These are phyloP conservation scores for Sebastiscus albofasciatus DNA, from an alignment of 2,797 vertebrate species.

Conservation along the genomic window DNA sequence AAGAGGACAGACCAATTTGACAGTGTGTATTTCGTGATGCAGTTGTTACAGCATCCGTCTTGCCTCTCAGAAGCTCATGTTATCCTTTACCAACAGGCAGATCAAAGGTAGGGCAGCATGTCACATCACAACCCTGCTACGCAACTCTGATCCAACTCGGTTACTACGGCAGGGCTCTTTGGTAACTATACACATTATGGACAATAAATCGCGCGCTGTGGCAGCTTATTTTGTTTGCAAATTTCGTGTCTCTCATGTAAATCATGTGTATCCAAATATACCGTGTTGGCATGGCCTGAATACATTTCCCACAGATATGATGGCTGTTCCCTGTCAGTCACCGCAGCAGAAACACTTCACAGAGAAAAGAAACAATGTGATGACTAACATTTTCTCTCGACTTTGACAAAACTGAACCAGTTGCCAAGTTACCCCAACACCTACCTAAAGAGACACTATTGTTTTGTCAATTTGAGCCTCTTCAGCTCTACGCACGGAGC, in stretches of 20 bases:
- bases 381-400: neutral
- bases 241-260: slow-evolving; percentile 18
- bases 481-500: slow-evolving; percentile 1
- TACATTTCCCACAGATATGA: slow-evolving; percentile 6
- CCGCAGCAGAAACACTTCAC: neutral
- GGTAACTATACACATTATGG: neutral
- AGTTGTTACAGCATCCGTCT: neutral
- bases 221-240: slow-evolving; percentile 44
- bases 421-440: slow-evolving; percentile 35
- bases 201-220: slow-evolving; percentile 18
- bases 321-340: slow-evolving; percentile 2
- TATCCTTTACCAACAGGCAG: neutral
- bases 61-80: neutral
- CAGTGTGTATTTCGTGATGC: neutral
- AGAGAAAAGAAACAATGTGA: neutral
- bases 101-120: slow-evolving; percentile 32
- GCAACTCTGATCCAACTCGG: slow-evolving; percentile 54
- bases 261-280: slow-evolving; percentile 16
- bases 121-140: slow-evolving; percentile 60
- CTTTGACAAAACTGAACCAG: slow-evolving; percentile 32
- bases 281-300: neutral
- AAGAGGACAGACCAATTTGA: slow-evolving; percentile 4
- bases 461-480: slow-evolving; percentile 19
- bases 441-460: slow-evolving; percentile 1
- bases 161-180: slow-evolving; percentile 28